Evolutionary conservation across 1,140 invertebrate genomes (phyloP), one percentile per base, ranked within the genome.

Genomic region (Tenebrio molitor): DNA sequence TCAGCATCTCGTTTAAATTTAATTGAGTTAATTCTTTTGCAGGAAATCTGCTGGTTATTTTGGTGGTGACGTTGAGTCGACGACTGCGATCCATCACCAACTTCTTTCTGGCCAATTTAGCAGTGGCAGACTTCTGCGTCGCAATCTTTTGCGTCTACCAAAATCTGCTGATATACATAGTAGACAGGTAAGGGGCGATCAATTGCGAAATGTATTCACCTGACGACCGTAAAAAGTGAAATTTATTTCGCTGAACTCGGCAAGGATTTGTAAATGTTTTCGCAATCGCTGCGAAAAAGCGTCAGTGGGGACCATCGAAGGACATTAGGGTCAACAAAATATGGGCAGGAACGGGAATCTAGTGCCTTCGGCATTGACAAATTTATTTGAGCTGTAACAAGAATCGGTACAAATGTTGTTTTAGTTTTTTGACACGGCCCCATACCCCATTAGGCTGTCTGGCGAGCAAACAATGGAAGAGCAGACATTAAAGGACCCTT

Each of bases 81-180:
- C 87, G 91, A 23, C 86, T 95, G 74, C 87, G 92, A 23, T 93
- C 91, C 29, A 92, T 92, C 39, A 95, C 94, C 2, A 95, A 95
- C 78, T 94, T 95, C 82, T 95, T 95, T 80, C 81, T 95, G 70
- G 92, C 91, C 1, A 95, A 95, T 81, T 83, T 95, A 42, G 93
- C 93, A 0, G 88, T 94, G 6, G 93, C 93, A 5, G 93, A 95
- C 81, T 88, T 95, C 29, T 93, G 92, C 74, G 93, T 95, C 0
- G 93, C 91, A 8, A 86, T 95, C 33, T 95, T 95, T 81, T 95
- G 94, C 79, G 92, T 95, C 25, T 93, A 92, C 81, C 93, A 94
- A 82, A 95, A 94, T 80, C 86, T 94, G 62, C 88, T 89, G 10
- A 91, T 91, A 69, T 93, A 93, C 81, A 83, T 94, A 8, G 91